Base-by-base conservation (phyloP, 2,888 invertebrate species). In the Trichopria drosophilae region DNA sequence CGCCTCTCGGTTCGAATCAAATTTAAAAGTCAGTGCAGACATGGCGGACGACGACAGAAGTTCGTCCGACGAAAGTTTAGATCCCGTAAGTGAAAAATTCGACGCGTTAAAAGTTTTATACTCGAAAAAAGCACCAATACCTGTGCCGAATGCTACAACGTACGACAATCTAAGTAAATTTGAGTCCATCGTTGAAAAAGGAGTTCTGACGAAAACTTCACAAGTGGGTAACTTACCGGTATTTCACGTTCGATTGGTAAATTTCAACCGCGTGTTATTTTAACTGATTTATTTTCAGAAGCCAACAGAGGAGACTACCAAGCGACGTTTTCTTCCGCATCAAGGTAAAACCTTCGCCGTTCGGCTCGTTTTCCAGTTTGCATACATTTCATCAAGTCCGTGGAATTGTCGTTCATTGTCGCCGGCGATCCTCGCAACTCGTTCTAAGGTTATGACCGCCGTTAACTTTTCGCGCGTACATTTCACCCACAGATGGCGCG, bases 91-190 rank as follows among this genome's bases (percentile, higher is more conserved):
- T 68, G 78, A 78, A 6, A 67, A 76, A 39, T 91, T 87, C 62
- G 82, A 90, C 76, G 85, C 90, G 0, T 28, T 88, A 2, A 84
- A 84, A 67, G 88, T 85, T 1, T 74, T 91, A 10, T 84, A 84
- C 60, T 81, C 84, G 0, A 59, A 78, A 1, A 81, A 81, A 60
- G 64, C 81, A 0, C 75, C 75, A 47, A 62, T 84, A 12, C 84
- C 85, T 0, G 75, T 79, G 3, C 68, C 79, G 13, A 76, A 79
- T 51, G 86, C 87, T 1, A 82, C 82, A 18, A 59, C 78, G 45
- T 86, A 82, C 63, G 88, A 90, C 69, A 90, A 88, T 71, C 55
- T 90, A 44, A 77, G 79, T 2, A 84, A 82, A 62, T 89, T 81
- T 65, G 79, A 82, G 51, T 73, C 78, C 4, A 71, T 76, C 0